Percentiles rank a stretch among this genome's conserved stretches.
These are phyloP conservation scores for Clarias gariepinus DNA, from an alignment of 2,113 vertebrate genomes.

Conservation along the genomic window DNA sequence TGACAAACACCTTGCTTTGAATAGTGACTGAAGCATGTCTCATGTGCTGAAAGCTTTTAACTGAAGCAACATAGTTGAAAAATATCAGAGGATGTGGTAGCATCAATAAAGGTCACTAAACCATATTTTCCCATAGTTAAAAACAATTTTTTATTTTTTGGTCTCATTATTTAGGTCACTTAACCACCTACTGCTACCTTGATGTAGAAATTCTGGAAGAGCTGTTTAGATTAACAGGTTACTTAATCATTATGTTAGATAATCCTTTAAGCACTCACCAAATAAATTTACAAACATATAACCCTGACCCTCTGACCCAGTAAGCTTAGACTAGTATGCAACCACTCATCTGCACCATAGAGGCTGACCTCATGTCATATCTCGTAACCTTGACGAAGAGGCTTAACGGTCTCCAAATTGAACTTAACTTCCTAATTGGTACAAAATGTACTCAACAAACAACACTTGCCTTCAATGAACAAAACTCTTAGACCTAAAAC, in stretches of 20 bases:
- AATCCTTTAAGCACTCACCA: conserved; percentile 35
- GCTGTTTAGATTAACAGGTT: conserved; percentile 35
- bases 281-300: conserved; percentile 21
- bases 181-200: not conserved
- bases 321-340: conserved; percentile 2
- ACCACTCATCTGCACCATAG: not conserved
- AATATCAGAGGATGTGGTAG: conserved; percentile 45
- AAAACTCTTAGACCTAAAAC: not conserved
- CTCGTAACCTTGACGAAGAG: conserved; percentile 5
- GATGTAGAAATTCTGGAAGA: conserved; percentile 4
- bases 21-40: not conserved
- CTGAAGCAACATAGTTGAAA: conserved; percentile 1
- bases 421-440: not conserved
- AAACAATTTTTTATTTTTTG: not conserved
- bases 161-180: not conserved
- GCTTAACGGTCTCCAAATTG: not conserved
- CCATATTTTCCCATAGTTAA: conserved; percentile 15
- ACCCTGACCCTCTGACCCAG: conserved; percentile 31
- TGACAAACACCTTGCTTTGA: conserved; percentile 40
- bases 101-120: conserved; percentile 45
- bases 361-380: conserved; percentile 12
- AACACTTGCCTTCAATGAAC: not conserved
- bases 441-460: not conserved
- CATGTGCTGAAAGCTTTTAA: not conserved
- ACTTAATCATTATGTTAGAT: conserved; percentile 10